These are phyloP conservation scores for Linnaemya vulpina DNA, from an alignment of 2,888 invertebrate species.

Conservation along the genomic window DNA sequence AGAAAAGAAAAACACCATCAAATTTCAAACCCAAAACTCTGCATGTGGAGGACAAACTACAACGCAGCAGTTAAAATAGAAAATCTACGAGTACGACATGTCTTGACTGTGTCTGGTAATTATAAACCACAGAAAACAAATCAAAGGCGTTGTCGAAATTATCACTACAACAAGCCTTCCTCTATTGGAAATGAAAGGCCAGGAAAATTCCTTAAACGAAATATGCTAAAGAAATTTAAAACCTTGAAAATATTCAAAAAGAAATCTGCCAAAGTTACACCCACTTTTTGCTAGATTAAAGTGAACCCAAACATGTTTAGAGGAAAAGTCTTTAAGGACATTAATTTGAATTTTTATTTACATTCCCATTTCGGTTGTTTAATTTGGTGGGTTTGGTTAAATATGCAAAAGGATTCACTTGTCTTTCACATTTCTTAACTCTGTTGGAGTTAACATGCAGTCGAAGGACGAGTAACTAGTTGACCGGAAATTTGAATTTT, in stretches of 20 bases:
- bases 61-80: conserved; percentile 11
- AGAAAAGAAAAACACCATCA: conserved; percentile 33
- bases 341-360: conserved; percentile 25
- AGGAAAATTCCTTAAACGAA: not conserved
- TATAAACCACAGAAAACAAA: conserved; percentile 56
- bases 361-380: not conserved
- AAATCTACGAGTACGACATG: conserved; percentile 36
- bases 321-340: conserved; percentile 36
- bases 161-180: conserved; percentile 55
- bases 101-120: conserved; percentile 35
- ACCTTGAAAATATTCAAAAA: conserved; percentile 33
- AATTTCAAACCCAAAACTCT: conserved; percentile 32
- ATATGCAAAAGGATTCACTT: conserved; percentile 49
- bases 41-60: conserved; percentile 49
- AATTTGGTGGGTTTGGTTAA: not conserved
- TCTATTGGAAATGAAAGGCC: not conserved
- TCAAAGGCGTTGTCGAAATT: conserved; percentile 68
- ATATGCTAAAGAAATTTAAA: conserved; percentile 59
- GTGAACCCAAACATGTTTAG: conserved; percentile 15
- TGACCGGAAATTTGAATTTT: conserved; percentile 62
- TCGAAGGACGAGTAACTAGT: not conserved
- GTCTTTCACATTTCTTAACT: conserved; percentile 10
- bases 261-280: conserved; percentile 40
- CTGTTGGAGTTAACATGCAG: not conserved
- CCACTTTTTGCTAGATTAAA: conserved; percentile 44